Percentiles rank a stretch among this genome's conserved stretches.
Evolutionary conservation across 2,113 vertebrate genomes (phyloP).

Genomic region (Lamprotornis superbus): DNA sequence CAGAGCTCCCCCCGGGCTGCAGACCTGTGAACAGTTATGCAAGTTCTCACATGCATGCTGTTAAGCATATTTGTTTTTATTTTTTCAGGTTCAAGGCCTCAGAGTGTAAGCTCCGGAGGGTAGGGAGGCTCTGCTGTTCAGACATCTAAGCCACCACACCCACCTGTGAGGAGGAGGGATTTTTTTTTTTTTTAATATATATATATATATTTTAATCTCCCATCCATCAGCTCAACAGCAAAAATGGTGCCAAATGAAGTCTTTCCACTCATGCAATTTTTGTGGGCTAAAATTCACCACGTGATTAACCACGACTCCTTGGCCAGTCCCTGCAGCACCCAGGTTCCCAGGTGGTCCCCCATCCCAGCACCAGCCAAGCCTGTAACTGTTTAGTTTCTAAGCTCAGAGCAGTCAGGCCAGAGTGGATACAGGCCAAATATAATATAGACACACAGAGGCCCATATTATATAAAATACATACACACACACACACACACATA

Average conservation of each 20-base stretch:
- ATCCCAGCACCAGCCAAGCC: conserved; percentile 18
- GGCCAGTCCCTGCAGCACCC: conserved; percentile 12
- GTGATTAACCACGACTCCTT: conserved; percentile 28
- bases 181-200: not conserved
- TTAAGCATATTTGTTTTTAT: conserved; percentile 45
- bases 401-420: conserved; percentile 35
- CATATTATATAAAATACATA: conserved; percentile 29
- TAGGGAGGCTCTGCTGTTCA: conserved; percentile 46
- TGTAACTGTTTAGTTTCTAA: conserved; percentile 45
- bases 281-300: conserved; percentile 13
- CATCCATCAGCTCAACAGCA: conserved; percentile 40
- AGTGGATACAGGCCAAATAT: conserved; percentile 55
- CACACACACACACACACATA: not conserved
- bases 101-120: conserved; percentile 14
- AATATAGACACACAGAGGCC: conserved; percentile 49
- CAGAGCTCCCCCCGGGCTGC: not conserved
- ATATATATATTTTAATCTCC: not conserved
- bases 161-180: not conserved
- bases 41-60: conserved; percentile 19
- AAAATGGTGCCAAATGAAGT: conserved; percentile 36
- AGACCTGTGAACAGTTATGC: not conserved
- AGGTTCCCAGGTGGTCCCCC: conserved; percentile 55
- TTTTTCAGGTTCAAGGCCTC: conserved; percentile 47
- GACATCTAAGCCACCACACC: conserved; percentile 51
- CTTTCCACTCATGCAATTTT: conserved; percentile 29